Conservation (phyloP, 2,888 invertebrate genomes). For the Pristionchus arcanus region DNA sequence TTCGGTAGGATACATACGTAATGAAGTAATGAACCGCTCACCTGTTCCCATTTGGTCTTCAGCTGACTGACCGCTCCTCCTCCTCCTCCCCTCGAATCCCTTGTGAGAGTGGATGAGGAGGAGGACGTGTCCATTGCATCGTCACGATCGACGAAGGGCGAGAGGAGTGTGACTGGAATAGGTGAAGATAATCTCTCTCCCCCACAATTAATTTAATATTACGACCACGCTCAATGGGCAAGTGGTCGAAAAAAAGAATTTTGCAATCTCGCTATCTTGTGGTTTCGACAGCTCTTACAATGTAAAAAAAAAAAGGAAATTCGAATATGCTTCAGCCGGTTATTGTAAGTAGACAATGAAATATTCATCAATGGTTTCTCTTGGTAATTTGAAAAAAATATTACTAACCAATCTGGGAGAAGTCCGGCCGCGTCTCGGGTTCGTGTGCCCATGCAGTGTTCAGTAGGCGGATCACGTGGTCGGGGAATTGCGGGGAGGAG, state of each 20-base stretch:
- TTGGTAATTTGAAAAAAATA: not conserved
- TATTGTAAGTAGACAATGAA: too few relatives aligned
- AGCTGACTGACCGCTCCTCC: conserved; percentile 69
- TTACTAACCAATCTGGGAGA: conserved; percentile 64
- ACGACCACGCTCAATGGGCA: too few relatives aligned
- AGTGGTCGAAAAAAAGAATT: too few relatives aligned
- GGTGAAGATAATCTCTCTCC: too few relatives aligned
- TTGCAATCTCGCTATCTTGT: too few relatives aligned
- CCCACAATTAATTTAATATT: too few relatives aligned
- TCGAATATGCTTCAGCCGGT: too few relatives aligned
- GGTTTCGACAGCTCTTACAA: too few relatives aligned
- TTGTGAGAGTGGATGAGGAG: not conserved
- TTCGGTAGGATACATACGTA: too few relatives aligned
- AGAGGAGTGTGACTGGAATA: not conserved
- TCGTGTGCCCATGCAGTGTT: conserved; percentile 81
- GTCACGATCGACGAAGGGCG: not conserved
- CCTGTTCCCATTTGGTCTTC: conserved; percentile 77
- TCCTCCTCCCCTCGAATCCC: not conserved
- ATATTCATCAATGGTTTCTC: too few relatives aligned
- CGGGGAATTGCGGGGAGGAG: conserved; percentile 80
- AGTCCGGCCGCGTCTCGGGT: conserved; percentile 80
- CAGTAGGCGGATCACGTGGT: conserved; percentile 80
- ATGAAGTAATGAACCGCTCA: too few relatives aligned
- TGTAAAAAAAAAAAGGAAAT: too few relatives aligned
- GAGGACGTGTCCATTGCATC: not conserved